These are phyloP conservation scores for Melieria picta DNA, from an alignment of 2,888 invertebrate genomes.

Conservation along the genomic window DNA sequence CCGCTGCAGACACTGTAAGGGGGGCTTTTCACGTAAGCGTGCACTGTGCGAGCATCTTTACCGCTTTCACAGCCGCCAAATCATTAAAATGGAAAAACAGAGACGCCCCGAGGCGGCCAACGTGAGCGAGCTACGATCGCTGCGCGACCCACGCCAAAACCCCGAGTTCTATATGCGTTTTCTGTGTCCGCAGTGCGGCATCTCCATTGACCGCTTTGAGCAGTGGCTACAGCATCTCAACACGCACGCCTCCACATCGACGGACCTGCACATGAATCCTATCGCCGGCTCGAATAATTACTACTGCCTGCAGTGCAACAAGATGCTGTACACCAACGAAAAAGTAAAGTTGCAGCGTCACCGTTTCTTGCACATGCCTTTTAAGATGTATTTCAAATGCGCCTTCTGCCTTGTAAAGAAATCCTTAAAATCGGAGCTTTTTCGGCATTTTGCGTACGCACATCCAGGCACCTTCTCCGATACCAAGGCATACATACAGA, in stretches of 20 bases:
- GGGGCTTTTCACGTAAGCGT: slow-evolving; percentile 52
- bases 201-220: slow-evolving; percentile 52
- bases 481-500: slow-evolving; percentile 32
- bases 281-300: slow-evolving; percentile 54
- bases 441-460: slow-evolving; percentile 38
- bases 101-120: slow-evolving; percentile 42
- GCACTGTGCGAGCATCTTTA: slow-evolving; percentile 49
- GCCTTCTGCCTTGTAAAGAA: slow-evolving; percentile 37
- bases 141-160: slow-evolving; percentile 34
- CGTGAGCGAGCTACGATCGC: slow-evolving; percentile 30
- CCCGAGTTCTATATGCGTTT: slow-evolving; percentile 43
- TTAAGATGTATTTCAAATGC: slow-evolving; percentile 49
- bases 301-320: slow-evolving; percentile 55
- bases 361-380: slow-evolving; percentile 56
- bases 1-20: slow-evolving; percentile 53
- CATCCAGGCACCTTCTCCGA: slow-evolving; percentile 37
- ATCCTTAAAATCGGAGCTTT: slow-evolving; percentile 40
- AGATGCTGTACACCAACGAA: slow-evolving; percentile 54
- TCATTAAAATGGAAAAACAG: slow-evolving; percentile 47
- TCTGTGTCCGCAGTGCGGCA: slow-evolving; percentile 57
- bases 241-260: slow-evolving; percentile 53
- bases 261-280: slow-evolving; percentile 53
- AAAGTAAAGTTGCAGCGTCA: slow-evolving; percentile 54
- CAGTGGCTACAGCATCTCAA: slow-evolving; percentile 57
- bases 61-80: slow-evolving; percentile 34